Evolutionary conservation across 2,113 vertebrate genomes (phyloP), one percentile per base, ranked within the genome.

Genomic region (Syrrhaptes paradoxus): DNA sequence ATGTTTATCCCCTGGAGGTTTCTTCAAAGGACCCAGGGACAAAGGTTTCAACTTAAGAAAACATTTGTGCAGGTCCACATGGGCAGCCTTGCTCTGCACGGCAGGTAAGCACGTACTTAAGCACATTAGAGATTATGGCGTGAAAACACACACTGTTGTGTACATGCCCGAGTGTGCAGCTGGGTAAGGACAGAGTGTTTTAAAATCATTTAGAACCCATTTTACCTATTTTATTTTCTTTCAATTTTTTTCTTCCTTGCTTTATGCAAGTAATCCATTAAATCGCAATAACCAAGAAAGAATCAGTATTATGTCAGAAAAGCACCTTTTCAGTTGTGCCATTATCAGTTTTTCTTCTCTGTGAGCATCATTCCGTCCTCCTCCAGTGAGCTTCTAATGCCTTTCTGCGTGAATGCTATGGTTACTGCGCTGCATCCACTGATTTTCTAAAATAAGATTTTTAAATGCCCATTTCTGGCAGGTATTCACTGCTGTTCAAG

Each of bases 371-470:
- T 57, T 84, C 25, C 52, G 77, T 83, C 71, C 32, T 84, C 76
- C 46, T 73, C 49, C 76, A 90, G 68, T 41, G 38, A 78, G 63
- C 28, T 93, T 66, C 51, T 41, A 36, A 81, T 29, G 19, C 26
- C 62, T 94, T 92, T 90, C 73, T 93, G 68, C 79, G 65, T 32
- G 52, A 86, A 32, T 75, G 59, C 68, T 71, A 22, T 29, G 72
- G 38, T 71, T 86, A 49, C 82, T 38, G 38, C 65, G 52, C 28
- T 54, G 72, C 68, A 63, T 32, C 29, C 25, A 32, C 0, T 3
- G 80, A 48, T 74, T 90, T 93, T 89, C 91, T 82, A 79, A 89
- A 90, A 67, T n/a, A 51, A 87, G 17, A 36, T 71, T 77, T 62
- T 63, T 3, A 62, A 88, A 71, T n/a, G 67, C 29, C 48, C 13